Evolutionary conservation across 2,888 invertebrate genomes (phyloP).

Genomic region (Zaprionus obscuricornis): DNA sequence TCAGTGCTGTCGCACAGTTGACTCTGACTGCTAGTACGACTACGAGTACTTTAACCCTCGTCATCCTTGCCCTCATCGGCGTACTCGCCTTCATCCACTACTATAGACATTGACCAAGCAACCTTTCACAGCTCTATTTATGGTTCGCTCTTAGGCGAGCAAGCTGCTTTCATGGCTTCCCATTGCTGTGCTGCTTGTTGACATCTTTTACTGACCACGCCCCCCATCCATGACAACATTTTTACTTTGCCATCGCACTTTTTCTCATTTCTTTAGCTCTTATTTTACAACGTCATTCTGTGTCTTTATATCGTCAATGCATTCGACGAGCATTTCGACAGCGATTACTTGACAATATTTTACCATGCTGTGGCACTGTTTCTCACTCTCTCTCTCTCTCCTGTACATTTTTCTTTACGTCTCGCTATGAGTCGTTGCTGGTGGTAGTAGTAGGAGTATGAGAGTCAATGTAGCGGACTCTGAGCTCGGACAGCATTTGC

Average conservation of each 20-base stretch:
- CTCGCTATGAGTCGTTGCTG: no score
- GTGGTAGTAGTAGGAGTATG: constrained; percentile 32
- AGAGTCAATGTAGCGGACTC: constrained; percentile 53
- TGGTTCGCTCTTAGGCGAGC: constrained; percentile 27
- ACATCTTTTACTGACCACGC: constrained; percentile 35
- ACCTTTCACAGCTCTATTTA: constrained; percentile 35
- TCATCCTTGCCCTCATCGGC: background rate
- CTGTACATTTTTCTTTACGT: constrained; percentile 32
- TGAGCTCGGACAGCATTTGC: constrained; percentile 16
- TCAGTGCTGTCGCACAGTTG: background rate
- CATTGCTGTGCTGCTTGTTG: constrained; percentile 28
- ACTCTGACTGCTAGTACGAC: background rate
- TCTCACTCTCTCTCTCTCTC: no score
- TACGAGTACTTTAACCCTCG: no score
- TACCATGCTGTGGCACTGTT: constrained; percentile 50
- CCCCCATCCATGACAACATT: background rate
- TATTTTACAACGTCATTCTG: constrained; percentile 54
- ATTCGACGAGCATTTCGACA: constrained; percentile 58
- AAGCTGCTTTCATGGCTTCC: constrained; percentile 16
- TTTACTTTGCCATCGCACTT: background rate
- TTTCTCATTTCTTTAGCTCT: background rate
- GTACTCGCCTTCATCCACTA: no score
- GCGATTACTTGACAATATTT: constrained; percentile 80
- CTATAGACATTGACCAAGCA: no score
- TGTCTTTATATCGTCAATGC: constrained; percentile 61